A percentile compares a stretch with the other conserved stretches of the same genome.
phyloP scores from a whole-genome alignment of 2,113 vertebrate species.

The Actenoides hombroni region DNA sequence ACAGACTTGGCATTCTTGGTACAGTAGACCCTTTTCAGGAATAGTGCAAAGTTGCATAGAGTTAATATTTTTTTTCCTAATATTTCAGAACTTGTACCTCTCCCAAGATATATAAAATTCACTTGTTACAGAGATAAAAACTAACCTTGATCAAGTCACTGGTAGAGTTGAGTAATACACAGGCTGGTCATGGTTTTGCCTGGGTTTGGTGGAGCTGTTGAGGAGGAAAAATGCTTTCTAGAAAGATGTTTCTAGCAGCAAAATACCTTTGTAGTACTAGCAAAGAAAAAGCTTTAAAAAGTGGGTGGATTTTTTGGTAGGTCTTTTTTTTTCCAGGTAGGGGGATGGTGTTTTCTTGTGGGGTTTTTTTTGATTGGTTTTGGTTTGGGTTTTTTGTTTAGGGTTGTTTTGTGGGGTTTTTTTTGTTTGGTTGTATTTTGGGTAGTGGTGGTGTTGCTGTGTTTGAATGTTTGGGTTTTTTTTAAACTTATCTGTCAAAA shows the following conservation, averaged over 20 bases:
- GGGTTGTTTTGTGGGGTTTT: too few relatives aligned
- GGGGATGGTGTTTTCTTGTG: not conserved
- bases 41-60: not conserved
- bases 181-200: not conserved
- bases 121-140: not conserved
- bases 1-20: not conserved
- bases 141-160: not conserved
- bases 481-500: not conserved
- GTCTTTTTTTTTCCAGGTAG: not conserved
- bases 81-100: not conserved
- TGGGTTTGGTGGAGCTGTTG: not conserved
- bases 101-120: not conserved
- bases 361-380: not conserved
- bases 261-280: not conserved
- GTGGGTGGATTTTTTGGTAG: rapidly evolving
- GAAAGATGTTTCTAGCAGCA: not conserved
- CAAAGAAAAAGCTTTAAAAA: not conserved
- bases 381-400: rapidly evolving
- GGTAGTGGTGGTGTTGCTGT: not conserved
- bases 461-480: not conserved
- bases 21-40: not conserved
- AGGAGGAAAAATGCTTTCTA: not conserved
- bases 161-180: not conserved
- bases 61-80: not conserved
- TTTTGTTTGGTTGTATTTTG: not conserved